A percentile compares a stretch with the other conserved stretches of the same genome.
Evolutionary conservation across 2,797 vertebrate genomes (phyloP).

Genomic region (Periophthalmus magnuspinnatus): DNA sequence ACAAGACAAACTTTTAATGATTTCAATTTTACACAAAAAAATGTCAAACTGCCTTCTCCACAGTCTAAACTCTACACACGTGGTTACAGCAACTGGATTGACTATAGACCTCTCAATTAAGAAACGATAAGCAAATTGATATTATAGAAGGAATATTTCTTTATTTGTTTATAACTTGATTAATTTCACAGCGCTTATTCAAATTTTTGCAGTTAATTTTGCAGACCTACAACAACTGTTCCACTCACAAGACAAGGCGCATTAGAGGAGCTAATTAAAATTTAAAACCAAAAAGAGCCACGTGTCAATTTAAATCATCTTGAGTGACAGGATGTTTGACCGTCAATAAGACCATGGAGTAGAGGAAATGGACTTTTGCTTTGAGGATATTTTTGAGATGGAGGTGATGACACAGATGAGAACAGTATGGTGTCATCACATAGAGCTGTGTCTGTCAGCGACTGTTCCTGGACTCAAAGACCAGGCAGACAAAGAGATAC

Average conservation of each 20-base stretch:
- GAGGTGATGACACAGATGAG: conserved; percentile 28
- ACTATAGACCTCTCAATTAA: too few relatives aligned
- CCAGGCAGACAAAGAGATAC: conserved; percentile 21
- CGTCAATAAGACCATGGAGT: conserved; percentile 23
- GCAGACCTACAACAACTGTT: conserved; percentile 26
- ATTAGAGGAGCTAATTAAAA: conserved; percentile 38
- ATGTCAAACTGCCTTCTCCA: neutral
- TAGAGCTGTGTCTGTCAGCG: conserved; percentile 35
- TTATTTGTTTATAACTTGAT: too few relatives aligned
- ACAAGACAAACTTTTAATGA: neutral
- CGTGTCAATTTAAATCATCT: conserved; percentile 35
- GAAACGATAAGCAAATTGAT: too few relatives aligned
- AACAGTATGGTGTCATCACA: conserved; percentile 26
- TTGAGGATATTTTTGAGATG: conserved; percentile 20
- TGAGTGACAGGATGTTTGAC: conserved; percentile 37
- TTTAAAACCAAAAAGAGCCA: conserved; percentile 42
- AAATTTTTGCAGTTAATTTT: neutral
- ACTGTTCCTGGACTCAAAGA: conserved; percentile 30
- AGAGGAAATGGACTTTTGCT: conserved; percentile 31
- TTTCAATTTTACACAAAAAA: neutral
- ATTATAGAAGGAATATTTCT: too few relatives aligned
- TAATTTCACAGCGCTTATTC: neutral
- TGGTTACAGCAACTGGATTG: too few relatives aligned
- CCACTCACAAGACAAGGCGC: conserved; percentile 14
- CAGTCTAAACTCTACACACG: neutral